Evolutionary conservation across 2,888 invertebrate species (phyloP), one percentile per base, ranked within the genome.

Genomic region (Chrysolina americana): DNA sequence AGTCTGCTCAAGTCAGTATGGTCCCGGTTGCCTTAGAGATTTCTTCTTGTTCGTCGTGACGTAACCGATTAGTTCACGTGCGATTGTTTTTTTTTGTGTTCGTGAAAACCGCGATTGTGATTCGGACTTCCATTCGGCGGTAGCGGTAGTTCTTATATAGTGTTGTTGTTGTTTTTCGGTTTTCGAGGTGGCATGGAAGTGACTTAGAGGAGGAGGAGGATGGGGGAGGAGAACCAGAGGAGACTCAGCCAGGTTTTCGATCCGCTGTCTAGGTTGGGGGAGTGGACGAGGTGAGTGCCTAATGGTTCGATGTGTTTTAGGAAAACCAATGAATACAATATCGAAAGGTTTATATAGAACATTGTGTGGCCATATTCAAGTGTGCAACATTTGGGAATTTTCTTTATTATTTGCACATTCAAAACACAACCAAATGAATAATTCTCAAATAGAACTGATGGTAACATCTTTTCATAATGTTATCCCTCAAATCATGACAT

Each of bases 221-320:
- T 85, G 85, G 82, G 80, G 9, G 82, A 83, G 70, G 82, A 82
- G 70, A 80, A 84, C 75, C 84, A 93, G 87, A 91, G 94, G 85
- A 92, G 95, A 86, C 89, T 95, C 87, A 95, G 95, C 88, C 94
- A 95, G 90, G 93, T 94, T 83, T 94, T 94, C 87, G 95, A 95
- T 89, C 95, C 95, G 81, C 90, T 95, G 85, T 91, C 94, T 78
- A 90, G 94, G 87, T 90, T 95, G 78, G 92, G 93, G 87, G 92
- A 94, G 86, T 89, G 92, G 81, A 91, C 92, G 50, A 83, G 84
- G 81, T 80, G 79, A 74, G 76, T 48, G 8, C n/a, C n/a, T n/a
- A 23, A 13, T 41, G 21, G 19, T 28, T 28, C 17, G 48, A 48
- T 48, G 48, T 48, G 0, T 48, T 17, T 17, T 5, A 17, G 2